These are phyloP conservation scores for Chrysopa pallens DNA, from an alignment of 1,140 invertebrate species.

Conservation along the genomic window DNA sequence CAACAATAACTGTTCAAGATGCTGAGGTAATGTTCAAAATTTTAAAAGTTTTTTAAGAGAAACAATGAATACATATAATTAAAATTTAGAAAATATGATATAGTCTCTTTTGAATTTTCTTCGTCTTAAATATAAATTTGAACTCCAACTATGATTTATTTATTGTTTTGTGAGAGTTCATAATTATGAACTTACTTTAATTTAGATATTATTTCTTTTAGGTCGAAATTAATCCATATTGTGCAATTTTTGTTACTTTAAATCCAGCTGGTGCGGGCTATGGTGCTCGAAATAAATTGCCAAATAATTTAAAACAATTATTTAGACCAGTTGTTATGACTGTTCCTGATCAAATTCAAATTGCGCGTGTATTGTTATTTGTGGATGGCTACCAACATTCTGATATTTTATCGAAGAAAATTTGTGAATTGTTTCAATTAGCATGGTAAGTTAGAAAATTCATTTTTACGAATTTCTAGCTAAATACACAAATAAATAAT, in stretches of 20 bases:
- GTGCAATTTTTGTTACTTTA: conserved; percentile 90
- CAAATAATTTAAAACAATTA: conserved; percentile 81
- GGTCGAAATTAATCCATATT: conserved; percentile 59
- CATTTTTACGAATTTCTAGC: no score
- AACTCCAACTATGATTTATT: no score
- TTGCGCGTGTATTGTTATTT: conserved; percentile 72
- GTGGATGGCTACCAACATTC: conserved; percentile 73
- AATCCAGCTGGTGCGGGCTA: conserved; percentile 91
- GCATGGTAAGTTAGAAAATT: conserved; percentile 28
- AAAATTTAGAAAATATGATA: no score
- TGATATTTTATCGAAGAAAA: conserved; percentile 48
- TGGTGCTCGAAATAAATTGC: conserved; percentile 79
- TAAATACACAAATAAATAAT: no score
- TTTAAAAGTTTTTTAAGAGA: no score
- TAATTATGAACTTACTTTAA: no score
- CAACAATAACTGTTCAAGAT: conserved; percentile 45
- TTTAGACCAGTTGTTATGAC: conserved; percentile 89
- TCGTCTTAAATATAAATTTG: no score
- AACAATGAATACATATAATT: no score
- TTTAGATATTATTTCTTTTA: no score
- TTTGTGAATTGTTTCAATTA: conserved; percentile 66
- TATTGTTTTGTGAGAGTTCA: no score
- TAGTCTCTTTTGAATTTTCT: no score
- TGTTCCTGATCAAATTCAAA: conserved; percentile 68
- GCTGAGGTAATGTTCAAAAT: conserved; percentile 60